Percentiles rank a stretch among this genome's conserved stretches.
phyloP scores from a whole-genome alignment of 2,797 vertebrate species.

The Peromyscus aztecus region DNA sequence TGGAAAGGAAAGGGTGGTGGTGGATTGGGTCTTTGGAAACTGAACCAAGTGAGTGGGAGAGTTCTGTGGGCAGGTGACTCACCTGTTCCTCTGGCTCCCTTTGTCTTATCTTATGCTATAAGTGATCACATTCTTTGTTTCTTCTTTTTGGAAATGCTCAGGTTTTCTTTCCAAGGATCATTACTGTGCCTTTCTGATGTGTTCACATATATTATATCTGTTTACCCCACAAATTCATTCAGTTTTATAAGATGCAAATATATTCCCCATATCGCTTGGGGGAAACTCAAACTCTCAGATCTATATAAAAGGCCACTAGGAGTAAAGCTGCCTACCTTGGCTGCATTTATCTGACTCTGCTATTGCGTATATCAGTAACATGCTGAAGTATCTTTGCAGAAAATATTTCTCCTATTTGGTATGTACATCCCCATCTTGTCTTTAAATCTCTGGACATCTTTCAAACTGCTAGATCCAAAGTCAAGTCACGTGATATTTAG shows the following conservation, averaged over 20 bases:
- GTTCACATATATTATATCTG: not conserved
- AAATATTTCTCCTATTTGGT: constrained; percentile 21
- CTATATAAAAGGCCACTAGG: not conserved
- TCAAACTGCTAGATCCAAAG: constrained; percentile 9
- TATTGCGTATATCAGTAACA: not conserved
- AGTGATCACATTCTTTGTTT: not conserved
- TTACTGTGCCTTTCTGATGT: not conserved
- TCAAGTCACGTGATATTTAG: constrained; percentile 49
- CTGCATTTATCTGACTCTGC: not conserved
- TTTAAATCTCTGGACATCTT: not conserved
- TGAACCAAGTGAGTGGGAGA: not conserved
- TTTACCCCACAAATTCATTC: not conserved
- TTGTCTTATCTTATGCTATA: not conserved
- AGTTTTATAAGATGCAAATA: constrained; percentile 20
- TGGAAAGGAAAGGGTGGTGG: not conserved
- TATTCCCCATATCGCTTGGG: not conserved
- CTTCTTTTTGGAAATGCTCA: not conserved
- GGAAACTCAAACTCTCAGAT: not conserved
- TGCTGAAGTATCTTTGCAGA: not conserved
- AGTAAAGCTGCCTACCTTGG: not conserved
- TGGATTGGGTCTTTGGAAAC: not conserved
- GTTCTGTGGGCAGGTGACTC: not conserved
- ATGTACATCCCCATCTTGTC: not conserved
- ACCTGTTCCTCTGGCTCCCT: not conserved
- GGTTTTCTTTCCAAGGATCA: not conserved